Conservation (phyloP, 2,888 invertebrate genomes). For the Chirona hameri region DNA sequence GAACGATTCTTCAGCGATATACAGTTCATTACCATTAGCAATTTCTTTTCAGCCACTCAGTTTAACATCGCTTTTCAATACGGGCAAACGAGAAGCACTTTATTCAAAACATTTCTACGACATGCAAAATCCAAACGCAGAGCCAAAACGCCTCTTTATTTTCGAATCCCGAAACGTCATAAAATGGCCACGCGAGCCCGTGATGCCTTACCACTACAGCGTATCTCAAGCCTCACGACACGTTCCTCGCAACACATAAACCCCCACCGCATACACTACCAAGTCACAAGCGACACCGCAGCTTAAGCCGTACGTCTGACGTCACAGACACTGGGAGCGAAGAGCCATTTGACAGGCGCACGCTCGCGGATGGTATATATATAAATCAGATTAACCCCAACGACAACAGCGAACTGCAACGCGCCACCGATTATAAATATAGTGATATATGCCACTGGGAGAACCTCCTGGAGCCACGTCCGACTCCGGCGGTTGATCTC, state of each 20-base stretch:
- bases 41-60: no score
- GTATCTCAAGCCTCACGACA: not conserved
- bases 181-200: not conserved
- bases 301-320: not conserved
- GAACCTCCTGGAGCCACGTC: no score
- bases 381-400: not conserved
- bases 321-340: no score
- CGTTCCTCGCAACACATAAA: not conserved
- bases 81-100: not conserved
- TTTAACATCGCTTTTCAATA: no score
- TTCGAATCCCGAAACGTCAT: constrained; percentile 8
- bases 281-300: not conserved
- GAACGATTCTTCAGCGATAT: no score
- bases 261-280: constrained; percentile 12
- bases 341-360: no score
- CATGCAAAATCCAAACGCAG: not conserved
- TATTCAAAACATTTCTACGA: not conserved
- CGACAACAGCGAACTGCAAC: not conserved
- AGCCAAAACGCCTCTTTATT: not conserved
- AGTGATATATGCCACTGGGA: no score
- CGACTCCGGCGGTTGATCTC: no score
- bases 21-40: no score
- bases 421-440: not conserved
- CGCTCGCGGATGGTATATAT: no score
- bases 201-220: not conserved